Evolutionary conservation across 2,888 invertebrate species (phyloP), one percentile per base, ranked within the genome.

Genomic region (Cantharis nigra): DNA sequence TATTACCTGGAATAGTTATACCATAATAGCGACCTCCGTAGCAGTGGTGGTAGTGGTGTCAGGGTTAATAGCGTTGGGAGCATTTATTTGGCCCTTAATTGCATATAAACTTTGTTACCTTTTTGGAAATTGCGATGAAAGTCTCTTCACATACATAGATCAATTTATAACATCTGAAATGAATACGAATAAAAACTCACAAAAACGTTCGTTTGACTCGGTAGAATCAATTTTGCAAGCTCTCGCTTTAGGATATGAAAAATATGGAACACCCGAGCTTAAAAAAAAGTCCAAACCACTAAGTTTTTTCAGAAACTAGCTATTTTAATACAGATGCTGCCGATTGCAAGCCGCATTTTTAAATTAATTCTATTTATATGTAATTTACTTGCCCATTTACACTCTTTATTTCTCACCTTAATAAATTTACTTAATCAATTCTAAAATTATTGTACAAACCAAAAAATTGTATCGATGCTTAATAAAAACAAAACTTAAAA

Each of bases 51-150:
- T 83, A 11, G 84, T 84, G 13, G 83, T 84, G 64, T 82, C 83
- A 62, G 85, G 86, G 16, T 77, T 86, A 74, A 80, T 82, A 7
- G 80, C 83, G 4, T 23, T 85, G 23, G 69, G 83, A 62, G 83
- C 84, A 0, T 80, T 87, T 14, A 82, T 85, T 69, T 83, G 85
- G 71, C 87, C 87, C 5, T 64, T 87, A 70, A 80, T 85, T 74
- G 81, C 84, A 11, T 87, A 86, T 82, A 87, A 86, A 80, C 78
- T 87, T 23, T 88, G 88, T 78, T 87, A 85, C 77, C 72, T 86
- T 23, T 80, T 87, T 63, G 87, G 87, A 65, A 84, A 84, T 49
- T 88, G 87, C 72, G 82, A 83, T 67, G 83, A 86, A 67, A 83
- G 83, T 63, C 71, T 87, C 71, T 85, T 85, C 70, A 71, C 82